Conservation (phyloP, 2,888 invertebrate genomes). For the Laothoe populi region DNA sequence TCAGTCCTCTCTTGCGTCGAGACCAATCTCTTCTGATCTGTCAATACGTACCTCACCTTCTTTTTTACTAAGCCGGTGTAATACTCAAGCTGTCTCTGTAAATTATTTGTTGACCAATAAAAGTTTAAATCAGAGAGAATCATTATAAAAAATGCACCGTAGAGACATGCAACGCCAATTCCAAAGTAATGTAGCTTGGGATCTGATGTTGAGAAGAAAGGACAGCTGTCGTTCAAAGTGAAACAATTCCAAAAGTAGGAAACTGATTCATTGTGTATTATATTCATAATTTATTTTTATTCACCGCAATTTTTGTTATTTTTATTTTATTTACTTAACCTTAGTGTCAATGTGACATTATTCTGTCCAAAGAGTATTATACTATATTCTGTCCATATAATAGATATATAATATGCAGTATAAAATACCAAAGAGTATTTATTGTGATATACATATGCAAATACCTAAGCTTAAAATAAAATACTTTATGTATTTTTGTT, state of each 20-base stretch:
- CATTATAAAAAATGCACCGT: slow-evolving; percentile 56
- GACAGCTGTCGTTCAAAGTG: slow-evolving; percentile 62
- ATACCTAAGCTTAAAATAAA: too few species aligned
- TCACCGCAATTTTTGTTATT: slow-evolving; percentile 24
- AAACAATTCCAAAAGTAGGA: slow-evolving; percentile 73
- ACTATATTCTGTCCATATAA: too few species aligned
- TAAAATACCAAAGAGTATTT: too few species aligned
- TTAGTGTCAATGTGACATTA: not conserved
- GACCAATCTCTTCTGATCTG: slow-evolving; percentile 58
- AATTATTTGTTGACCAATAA: slow-evolving; percentile 63
- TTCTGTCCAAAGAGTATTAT: too few species aligned
- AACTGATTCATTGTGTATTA: slow-evolving; percentile 38
- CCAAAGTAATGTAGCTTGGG: slow-evolving; percentile 66
- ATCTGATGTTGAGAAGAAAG: slow-evolving; percentile 57
- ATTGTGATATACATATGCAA: too few species aligned
- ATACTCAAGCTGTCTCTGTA: slow-evolving; percentile 60
- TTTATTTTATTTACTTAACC: slow-evolving; percentile 25
- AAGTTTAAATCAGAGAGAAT: slow-evolving; percentile 64
- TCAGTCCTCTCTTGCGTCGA: slow-evolving; percentile 61
- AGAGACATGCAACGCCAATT: slow-evolving; percentile 55
- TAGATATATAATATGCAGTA: too few species aligned
- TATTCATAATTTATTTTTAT: slow-evolving; percentile 45
- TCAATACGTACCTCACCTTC: slow-evolving; percentile 61
- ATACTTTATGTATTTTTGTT: too few species aligned
- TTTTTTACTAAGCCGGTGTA: slow-evolving; percentile 59